Evolutionary conservation across 2,888 invertebrate species (phyloP).

Genomic region (Scaptomyza tumidula): DNA sequence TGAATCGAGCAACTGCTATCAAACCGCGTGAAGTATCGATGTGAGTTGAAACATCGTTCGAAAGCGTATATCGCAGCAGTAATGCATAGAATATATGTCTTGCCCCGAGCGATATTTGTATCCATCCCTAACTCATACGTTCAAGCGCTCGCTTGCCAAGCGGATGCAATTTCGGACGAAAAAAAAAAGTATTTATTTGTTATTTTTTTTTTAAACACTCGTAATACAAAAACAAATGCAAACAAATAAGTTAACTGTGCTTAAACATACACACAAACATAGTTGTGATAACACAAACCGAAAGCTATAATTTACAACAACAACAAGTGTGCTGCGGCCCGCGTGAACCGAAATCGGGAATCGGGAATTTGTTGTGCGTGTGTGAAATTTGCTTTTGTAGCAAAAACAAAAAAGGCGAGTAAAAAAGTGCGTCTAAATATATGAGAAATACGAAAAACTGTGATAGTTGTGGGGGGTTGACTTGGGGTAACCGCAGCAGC

Average conservation of each 20-base stretch:
- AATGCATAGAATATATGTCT: conserved; percentile 6
- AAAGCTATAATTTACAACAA: conserved; percentile 33
- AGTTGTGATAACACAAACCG: conserved; percentile 44
- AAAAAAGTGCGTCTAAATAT: conserved; percentile 63
- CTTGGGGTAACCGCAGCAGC: conserved; percentile 9
- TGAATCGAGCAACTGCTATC: background rate
- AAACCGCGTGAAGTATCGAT: conserved; percentile 11
- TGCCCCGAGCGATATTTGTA: conserved; percentile 6
- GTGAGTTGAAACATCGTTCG: background rate
- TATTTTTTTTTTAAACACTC: conserved; percentile 55
- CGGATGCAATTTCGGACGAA: conserved; percentile 58
- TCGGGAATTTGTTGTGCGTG: conserved; percentile 53
- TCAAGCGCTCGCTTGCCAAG: conserved; percentile 57
- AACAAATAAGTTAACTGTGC: conserved; percentile 54
- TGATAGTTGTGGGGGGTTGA: conserved; percentile 36
- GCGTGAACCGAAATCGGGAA: conserved; percentile 53
- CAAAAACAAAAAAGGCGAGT: conserved; percentile 39
- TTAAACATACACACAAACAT: conserved; percentile 20
- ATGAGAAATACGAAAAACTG: conserved; percentile 46
- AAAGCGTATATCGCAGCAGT: background rate
- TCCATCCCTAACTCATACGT: conserved; percentile 53
- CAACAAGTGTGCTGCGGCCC: conserved; percentile 56
- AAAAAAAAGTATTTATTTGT: conserved; percentile 40
- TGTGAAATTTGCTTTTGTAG: conserved; percentile 52
- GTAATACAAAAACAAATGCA: conserved; percentile 42